Percentiles rank a stretch among this genome's conserved stretches.
Conservation (phyloP, 2,888 invertebrate species). For the Zonitis immaculata region DNA sequence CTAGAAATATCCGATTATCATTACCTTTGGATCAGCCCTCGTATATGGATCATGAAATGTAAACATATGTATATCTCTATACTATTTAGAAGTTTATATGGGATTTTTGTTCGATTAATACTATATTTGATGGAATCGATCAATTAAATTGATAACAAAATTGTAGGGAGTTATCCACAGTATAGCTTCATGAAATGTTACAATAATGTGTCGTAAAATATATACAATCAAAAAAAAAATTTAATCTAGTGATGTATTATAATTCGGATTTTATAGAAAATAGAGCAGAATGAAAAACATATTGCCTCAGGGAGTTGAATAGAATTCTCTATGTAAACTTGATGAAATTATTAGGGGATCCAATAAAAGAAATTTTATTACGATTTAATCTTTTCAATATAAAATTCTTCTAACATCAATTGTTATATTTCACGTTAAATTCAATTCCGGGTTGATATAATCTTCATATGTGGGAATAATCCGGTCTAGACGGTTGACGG, state of each 20-base stretch:
- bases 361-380: no score
- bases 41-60: no score
- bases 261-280: background rate
- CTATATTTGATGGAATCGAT: background rate
- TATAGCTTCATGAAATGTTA: conserved; percentile 24
- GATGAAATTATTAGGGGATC: no score
- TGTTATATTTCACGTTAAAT: background rate
- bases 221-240: conserved; percentile 23
- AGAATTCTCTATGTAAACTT: background rate
- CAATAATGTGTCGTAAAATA: conserved; percentile 20
- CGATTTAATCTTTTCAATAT: no score
- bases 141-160: background rate
- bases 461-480: background rate
- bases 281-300: background rate
- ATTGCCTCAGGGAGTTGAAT: background rate
- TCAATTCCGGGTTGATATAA: background rate
- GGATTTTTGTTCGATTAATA: background rate
- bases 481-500: conserved; percentile 3
- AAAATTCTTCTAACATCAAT: no score
- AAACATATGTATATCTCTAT: no score
- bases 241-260: background rate
- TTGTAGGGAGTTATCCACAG: conserved; percentile 10
- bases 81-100: background rate
- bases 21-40: no score
- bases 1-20: no score